Conservation (phyloP, 37 sponge, comb jelly and placozoan genomes). For the Aplysina aerophoba region DNA sequence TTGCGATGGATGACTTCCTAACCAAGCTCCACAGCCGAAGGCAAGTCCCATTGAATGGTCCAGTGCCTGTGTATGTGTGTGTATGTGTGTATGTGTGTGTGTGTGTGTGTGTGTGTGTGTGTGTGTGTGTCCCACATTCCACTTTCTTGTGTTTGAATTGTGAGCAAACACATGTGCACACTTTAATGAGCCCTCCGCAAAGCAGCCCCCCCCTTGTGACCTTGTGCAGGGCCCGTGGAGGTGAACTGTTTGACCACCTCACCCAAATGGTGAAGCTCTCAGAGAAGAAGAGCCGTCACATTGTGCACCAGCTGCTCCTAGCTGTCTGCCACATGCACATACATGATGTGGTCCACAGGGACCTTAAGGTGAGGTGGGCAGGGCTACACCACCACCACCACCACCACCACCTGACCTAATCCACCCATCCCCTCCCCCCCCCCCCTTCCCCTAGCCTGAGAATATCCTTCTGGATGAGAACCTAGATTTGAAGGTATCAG, state of each 20-base stretch:
- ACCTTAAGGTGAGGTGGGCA: slow-evolving; percentile 73
- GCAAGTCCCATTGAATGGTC: too few relatives aligned
- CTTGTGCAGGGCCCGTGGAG: slow-evolving; percentile 64
- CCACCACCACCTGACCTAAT: too few relatives aligned
- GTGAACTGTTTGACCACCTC: slow-evolving; percentile 89
- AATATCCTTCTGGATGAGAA: too few relatives aligned
- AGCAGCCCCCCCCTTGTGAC: neutral
- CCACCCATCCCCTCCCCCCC: too few relatives aligned
- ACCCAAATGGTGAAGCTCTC: slow-evolving; percentile 81
- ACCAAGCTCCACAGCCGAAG: too few relatives aligned
- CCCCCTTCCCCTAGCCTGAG: too few relatives aligned
- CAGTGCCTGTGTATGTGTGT: too few relatives aligned
- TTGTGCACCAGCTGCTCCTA: slow-evolving; percentile 76
- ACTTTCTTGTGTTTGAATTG: slow-evolving; percentile 92
- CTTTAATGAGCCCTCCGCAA: too few relatives aligned
- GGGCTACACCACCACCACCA: too few relatives aligned
- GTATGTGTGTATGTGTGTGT: too few relatives aligned
- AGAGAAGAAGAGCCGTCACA: slow-evolving; percentile 78
- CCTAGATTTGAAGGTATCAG: too few relatives aligned
- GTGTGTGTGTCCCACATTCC: slow-evolving; percentile 70
- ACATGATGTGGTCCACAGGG: slow-evolving; percentile 69
- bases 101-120: neutral
- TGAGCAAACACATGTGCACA: slow-evolving; percentile 46
- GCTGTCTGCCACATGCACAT: slow-evolving; percentile 86
- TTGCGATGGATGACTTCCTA: too few relatives aligned